Conservation (phyloP, 1,140 invertebrate genomes). For the Brachionus rubens region DNA sequence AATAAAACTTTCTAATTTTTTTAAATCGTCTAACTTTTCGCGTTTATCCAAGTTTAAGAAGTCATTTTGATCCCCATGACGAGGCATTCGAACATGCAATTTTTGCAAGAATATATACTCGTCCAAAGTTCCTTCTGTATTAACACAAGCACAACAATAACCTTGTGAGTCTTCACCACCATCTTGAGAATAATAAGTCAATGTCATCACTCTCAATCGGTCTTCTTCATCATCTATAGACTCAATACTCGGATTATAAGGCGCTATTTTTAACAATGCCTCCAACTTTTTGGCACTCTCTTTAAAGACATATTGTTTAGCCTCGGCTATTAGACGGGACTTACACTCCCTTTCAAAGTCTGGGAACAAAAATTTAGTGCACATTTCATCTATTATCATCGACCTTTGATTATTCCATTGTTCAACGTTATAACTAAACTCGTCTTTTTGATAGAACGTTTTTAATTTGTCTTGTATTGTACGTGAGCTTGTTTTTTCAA, state of each 20-base stretch:
- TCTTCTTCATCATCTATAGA: slow-evolving; percentile 69
- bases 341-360: slow-evolving; percentile 82
- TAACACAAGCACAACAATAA: slow-evolving; percentile 25
- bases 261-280: neutral
- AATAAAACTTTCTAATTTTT: slow-evolving; percentile 79
- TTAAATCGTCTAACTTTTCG: slow-evolving; percentile 72
- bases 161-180: neutral
- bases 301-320: slow-evolving; percentile 79
- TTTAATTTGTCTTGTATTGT: slow-evolving; percentile 48
- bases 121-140: neutral
- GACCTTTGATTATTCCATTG: slow-evolving; percentile 88
- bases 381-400: slow-evolving; percentile 80
- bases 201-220: slow-evolving; percentile 78
- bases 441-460: slow-evolving; percentile 67
- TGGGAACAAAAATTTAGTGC: slow-evolving; percentile 82
- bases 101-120: slow-evolving; percentile 1
- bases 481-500: neutral
- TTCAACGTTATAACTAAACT: slow-evolving; percentile 89
- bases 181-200: slow-evolving; percentile 78
- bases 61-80: neutral
- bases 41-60: neutral
- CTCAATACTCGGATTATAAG: neutral
- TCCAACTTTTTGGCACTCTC: slow-evolving; percentile 51
- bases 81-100: neutral
- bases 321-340: slow-evolving; percentile 74